phyloP scores from a whole-genome alignment of 1,140 invertebrate genomes.

The Anoplolepis gracilipes region DNA sequence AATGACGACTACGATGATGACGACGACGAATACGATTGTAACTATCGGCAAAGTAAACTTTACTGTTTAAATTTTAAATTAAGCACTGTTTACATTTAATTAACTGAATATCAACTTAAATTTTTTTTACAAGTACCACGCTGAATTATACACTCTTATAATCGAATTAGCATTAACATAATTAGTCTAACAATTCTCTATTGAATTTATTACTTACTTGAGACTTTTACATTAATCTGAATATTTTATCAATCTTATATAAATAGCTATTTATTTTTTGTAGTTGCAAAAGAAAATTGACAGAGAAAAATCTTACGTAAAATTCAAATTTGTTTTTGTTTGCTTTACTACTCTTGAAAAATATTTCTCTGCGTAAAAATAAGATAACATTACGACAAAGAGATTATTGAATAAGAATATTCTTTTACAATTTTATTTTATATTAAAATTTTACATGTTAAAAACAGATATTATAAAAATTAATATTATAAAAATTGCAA shows the following conservation, averaged over 20 bases:
- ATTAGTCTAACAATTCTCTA: not conserved
- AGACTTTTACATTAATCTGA: not conserved
- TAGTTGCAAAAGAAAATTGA: no score
- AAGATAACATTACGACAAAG: not conserved
- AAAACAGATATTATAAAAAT: not conserved
- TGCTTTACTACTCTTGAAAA: not conserved
- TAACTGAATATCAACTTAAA: not conserved
- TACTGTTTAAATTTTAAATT: no score
- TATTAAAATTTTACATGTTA: not conserved
- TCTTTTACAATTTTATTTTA: not conserved
- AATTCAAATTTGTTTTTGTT: not conserved
- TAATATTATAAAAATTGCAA: no score
- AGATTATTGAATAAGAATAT: slow-evolving; percentile 7
- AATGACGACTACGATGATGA: no score
- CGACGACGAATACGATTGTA: not conserved
- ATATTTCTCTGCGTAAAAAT: not conserved
- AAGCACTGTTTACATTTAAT: not conserved
- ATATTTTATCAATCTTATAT: not conserved
- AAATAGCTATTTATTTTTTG: no score
- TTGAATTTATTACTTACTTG: not conserved
- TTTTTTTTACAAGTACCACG: not conserved
- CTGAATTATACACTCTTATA: not conserved
- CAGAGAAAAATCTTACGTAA: not conserved
- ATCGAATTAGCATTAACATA: slow-evolving; percentile 6
- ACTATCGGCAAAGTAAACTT: not conserved